phyloP scores from a whole-genome alignment of 2,113 vertebrate genomes.

The Corythaixoides concolor region DNA sequence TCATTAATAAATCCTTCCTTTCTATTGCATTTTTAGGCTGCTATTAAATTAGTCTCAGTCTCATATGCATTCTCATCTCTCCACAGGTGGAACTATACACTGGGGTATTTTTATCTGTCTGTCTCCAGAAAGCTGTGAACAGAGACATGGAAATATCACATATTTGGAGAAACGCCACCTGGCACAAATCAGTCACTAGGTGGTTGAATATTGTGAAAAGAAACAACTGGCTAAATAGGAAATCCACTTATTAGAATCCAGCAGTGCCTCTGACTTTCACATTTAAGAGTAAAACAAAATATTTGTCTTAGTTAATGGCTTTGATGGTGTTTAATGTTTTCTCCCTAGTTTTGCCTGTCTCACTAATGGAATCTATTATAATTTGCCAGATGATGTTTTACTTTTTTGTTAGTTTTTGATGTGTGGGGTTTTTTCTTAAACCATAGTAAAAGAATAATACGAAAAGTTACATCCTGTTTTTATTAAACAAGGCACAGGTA shows the following conservation, averaged over 20 bases:
- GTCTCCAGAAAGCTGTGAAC: conserved; percentile 66
- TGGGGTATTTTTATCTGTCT: conserved; percentile 61
- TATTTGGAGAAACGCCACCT: conserved; percentile 67
- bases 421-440: not conserved
- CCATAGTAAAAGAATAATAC: not conserved
- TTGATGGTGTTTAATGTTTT: not conserved
- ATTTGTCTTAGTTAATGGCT: conserved; percentile 21
- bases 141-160: conserved; percentile 61
- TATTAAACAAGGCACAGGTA: not conserved
- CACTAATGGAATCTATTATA: not conserved
- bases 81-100: conserved; percentile 37
- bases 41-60: not conserved
- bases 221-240: conserved; percentile 56
- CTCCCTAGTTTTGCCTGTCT: not conserved
- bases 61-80: not conserved
- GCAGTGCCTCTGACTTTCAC: not conserved
- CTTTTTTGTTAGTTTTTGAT: not conserved
- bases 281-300: conserved; percentile 33
- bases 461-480: not conserved
- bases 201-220: conserved; percentile 37
- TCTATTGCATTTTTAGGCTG: not conserved
- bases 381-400: not conserved
- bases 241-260: conserved; percentile 49
- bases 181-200: conserved; percentile 55
- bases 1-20: not conserved